These are phyloP conservation scores for Xylophagus ater DNA, from an alignment of 2,888 invertebrate species.

Conservation along the genomic window DNA sequence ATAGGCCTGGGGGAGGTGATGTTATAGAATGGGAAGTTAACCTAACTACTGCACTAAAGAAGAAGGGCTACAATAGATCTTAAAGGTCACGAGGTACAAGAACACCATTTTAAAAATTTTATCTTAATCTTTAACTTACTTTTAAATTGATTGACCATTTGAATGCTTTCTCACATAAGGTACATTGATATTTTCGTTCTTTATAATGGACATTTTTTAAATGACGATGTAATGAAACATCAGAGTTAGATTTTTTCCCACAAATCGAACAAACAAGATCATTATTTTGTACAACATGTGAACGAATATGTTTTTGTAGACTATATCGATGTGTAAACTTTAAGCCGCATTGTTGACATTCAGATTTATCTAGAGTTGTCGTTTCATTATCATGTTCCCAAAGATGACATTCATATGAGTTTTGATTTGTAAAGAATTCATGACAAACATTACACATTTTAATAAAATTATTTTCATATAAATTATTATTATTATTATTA, in stretches of 20 bases:
- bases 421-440: constrained; percentile 8
- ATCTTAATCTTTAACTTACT: too few relatives aligned
- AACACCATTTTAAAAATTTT: too few relatives aligned
- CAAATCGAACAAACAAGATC: constrained; percentile 13
- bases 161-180: constrained; percentile 15
- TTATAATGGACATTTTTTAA: constrained; percentile 14
- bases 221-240: constrained; percentile 12
- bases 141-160: constrained; percentile 14
- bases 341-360: constrained; percentile 13
- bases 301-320: constrained; percentile 10
- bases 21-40: too few relatives aligned
- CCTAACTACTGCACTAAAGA: too few relatives aligned
- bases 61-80: too few relatives aligned
- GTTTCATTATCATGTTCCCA: constrained; percentile 7
- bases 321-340: constrained; percentile 10
- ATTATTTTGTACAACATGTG: constrained; percentile 9
- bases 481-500: not conserved
- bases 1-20: too few relatives aligned
- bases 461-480: constrained; percentile 1
- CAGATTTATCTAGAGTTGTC: constrained; percentile 4
- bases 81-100: too few relatives aligned
- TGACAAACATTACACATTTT: constrained; percentile 11
- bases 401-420: constrained; percentile 8
- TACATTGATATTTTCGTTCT: constrained; percentile 14
- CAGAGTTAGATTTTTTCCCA: constrained; percentile 11